Percentiles rank a stretch among this genome's conserved stretches.
Conservation (phyloP, 2,797 vertebrate species). For the Falco naumanni region DNA sequence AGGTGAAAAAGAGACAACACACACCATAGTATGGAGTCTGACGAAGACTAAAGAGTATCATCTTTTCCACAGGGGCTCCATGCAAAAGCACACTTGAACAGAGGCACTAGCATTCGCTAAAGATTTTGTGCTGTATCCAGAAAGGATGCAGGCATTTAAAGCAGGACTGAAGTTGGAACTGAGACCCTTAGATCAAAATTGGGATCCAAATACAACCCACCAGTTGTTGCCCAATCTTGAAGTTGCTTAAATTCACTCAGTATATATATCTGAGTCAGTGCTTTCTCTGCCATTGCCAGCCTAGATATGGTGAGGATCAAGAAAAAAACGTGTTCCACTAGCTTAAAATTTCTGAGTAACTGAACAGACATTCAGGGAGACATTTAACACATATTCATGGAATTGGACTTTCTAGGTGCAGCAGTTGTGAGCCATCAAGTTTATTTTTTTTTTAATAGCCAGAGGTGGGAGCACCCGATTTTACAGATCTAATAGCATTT, state of each 20-base stretch:
- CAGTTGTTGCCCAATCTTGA: not conserved
- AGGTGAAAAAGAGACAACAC: not conserved
- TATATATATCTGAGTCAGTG: not conserved
- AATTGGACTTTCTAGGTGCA: not conserved
- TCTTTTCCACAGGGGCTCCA: not conserved
- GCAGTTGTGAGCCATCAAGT: not conserved
- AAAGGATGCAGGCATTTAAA: not conserved
- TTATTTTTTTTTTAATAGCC: not conserved
- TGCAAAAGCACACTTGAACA: not conserved
- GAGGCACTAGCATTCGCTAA: not conserved
- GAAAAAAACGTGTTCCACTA: not conserved
- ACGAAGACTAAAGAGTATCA: not conserved
- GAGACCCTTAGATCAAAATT: not conserved
- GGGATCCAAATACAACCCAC: not conserved
- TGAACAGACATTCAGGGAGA: not conserved
- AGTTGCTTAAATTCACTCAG: not conserved
- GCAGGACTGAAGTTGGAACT: not conserved
- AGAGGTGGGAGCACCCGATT: not conserved
- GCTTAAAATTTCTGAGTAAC: not conserved
- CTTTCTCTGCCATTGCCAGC: not conserved
- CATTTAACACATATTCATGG: not conserved
- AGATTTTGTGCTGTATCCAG: not conserved
- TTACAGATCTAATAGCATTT: not conserved
- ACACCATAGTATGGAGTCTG: not conserved
- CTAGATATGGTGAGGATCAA: not conserved